Base-by-base conservation (phyloP, 1,140 invertebrate genomes). In the Neodiprion fabricii region DNA sequence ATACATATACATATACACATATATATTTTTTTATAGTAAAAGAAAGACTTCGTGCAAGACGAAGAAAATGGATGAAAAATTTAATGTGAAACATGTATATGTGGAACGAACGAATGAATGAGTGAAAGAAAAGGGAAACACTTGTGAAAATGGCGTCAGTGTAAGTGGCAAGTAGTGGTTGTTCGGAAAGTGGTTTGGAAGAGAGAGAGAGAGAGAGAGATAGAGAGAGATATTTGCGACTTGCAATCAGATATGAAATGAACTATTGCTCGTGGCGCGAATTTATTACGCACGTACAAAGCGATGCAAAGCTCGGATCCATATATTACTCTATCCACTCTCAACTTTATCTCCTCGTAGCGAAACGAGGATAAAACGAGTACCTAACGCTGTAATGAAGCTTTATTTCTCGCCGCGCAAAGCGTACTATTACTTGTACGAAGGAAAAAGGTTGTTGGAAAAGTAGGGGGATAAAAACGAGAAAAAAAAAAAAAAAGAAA, bases 231-330 rank as follows among this genome's bases (percentile, higher is more conserved):
- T 17, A 14, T 61, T 61, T 61, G 11, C 11, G 53, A 61, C 53
- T 61, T 12, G n/a, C 11, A 61, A 61, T 61, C 53, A 61, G 53
- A 61, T 61, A 61, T 61, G 53, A 61, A 61, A 61, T 61, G 53
- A 61, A 61, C 53, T 9, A 61, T 61, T 61, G 53, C 53, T 61
- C 4, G 11, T 61, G 53, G 53, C 11, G 11, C n/a, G n/a, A 61
- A 61, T 61, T 61, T 61, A 61, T 61, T 61, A 61, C 53, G 9
- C 53, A 40, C 28, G 28, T 40, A 40, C 28, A 40, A 40, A 40
- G 28, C 28, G 28, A 40, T 40, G 53, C 53, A 61, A 9, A 17
- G 9, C 53, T 12, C 53, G 53, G 53, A 8, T 61, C 53, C 53
- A 12, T 61, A 17, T 61, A 61, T 61, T 14, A 14, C n/a, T 61